These are phyloP conservation scores for Netelia inedita DNA, from an alignment of 2,888 invertebrate genomes.

Conservation along the genomic window DNA sequence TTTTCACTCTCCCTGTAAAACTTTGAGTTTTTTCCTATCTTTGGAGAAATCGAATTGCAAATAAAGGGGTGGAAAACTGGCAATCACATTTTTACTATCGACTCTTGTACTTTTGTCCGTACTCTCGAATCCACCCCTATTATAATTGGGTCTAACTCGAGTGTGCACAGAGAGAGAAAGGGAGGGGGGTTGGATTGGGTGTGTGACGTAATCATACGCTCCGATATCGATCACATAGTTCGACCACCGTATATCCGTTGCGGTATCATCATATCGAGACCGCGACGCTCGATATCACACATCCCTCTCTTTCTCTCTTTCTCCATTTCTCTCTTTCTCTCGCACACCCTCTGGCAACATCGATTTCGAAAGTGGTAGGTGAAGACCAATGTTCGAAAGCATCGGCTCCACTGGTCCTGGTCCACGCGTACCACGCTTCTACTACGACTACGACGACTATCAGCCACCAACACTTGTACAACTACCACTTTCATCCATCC, in stretches of 20 bases:
- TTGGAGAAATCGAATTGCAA: no score
- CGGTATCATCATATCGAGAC: slow-evolving; percentile 43
- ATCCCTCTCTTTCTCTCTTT: not conserved
- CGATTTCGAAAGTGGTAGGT: slow-evolving; percentile 65
- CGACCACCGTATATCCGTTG: slow-evolving; percentile 44
- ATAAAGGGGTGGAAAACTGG: no score
- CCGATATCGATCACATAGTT: slow-evolving; percentile 59
- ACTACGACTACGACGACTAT: slow-evolving; percentile 35
- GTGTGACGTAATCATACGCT: slow-evolving; percentile 16
- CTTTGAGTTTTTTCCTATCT: no score
- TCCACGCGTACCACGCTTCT: slow-evolving; percentile 24
- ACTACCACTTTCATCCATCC: slow-evolving; percentile 45
- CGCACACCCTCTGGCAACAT: slow-evolving; percentile 39
- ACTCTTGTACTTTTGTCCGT: no score
- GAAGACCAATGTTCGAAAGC: slow-evolving; percentile 68
- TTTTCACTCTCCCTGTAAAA: no score
- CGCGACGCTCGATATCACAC: slow-evolving; percentile 44
- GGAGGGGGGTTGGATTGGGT: not conserved
- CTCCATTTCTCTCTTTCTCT: slow-evolving; percentile 7
- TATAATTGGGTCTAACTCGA: slow-evolving; percentile 26
- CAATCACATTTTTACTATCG: no score
- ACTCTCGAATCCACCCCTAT: not conserved
- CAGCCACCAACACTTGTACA: slow-evolving; percentile 37
- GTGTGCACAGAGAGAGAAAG: slow-evolving; percentile 1
- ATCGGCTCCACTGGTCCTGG: slow-evolving; percentile 50